Evolutionary conservation across 2,888 invertebrate species (phyloP), one percentile per base, ranked within the genome.

Genomic region (Atherix ibis): DNA sequence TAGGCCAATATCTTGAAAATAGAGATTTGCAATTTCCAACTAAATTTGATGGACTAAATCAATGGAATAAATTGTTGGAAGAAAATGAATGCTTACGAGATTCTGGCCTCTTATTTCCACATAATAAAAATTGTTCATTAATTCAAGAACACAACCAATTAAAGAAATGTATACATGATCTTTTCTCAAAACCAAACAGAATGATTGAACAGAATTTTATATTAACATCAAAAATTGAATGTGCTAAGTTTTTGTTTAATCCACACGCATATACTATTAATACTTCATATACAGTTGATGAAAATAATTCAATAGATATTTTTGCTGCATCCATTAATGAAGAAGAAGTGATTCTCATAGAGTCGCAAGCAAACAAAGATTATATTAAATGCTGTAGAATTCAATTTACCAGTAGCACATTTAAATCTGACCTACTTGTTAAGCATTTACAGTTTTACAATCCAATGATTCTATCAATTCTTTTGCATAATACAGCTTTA

Each of bases 1-100:
- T 94, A 29, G 92, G 92, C 0, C 88, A 94, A 56, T 94, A 94
- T 63, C 65, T 94, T 37, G 72, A 78, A 45, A 77, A 87, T 52
- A 66, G 69, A 44, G 75, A 79, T 39, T 62, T 92, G 18, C 71
- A 73, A 15, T 73, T 76, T 44, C 67, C 48, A 9, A 40, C 74
- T 9, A 70, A 76, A n/a, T 37, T 45, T 3, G 73, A 78, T 47
- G 67, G 72, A 38, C 71, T 73, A 39, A 85, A 85, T 52, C 73
- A 76, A 35, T 85, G 85, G 84, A 71, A 77, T 31, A 67, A 73
- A 44, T 75, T 88, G 52, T 60, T 88, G 2, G 66, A 69, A 33
- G 76, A 81, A 43, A 82, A 84, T 52, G 68, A 76, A 18, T 77
- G 78, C 48, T 53, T 88, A 27, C 60, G 70, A 28, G 72, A 76